These are phyloP conservation scores for Cromileptes altivelis DNA, from an alignment of 2,113 vertebrate genomes.

Conservation along the genomic window DNA sequence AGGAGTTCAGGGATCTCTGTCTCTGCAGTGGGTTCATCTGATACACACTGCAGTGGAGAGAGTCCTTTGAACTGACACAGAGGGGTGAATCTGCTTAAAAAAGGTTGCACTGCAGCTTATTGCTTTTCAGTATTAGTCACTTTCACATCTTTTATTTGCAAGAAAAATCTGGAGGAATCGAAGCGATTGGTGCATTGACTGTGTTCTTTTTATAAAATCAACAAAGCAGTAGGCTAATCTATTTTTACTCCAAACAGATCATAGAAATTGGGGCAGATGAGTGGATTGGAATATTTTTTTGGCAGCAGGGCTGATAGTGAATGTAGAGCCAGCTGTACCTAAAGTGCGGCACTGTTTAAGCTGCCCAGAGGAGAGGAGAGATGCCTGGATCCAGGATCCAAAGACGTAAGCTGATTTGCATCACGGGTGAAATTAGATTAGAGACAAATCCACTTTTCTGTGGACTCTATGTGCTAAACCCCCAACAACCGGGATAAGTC, in stretches of 20 bases:
- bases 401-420: conserved; percentile 77
- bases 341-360: conserved; percentile 48
- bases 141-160: neutral
- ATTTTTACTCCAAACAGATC: conserved; percentile 59
- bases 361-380: conserved; percentile 56
- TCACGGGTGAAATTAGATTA: conserved; percentile 81
- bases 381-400: conserved; percentile 63
- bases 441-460: conserved; percentile 78
- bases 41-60: conserved; percentile 36
- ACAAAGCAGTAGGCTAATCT: conserved; percentile 42
- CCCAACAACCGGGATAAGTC: conserved; percentile 43
- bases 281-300: conserved; percentile 40
- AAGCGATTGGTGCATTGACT: conserved; percentile 8
- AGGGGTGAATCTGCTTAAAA: neutral
- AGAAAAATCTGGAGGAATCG: neutral
- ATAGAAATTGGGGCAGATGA: conserved; percentile 66
- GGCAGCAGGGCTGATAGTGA: conserved; percentile 27
- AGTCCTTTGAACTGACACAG: conserved; percentile 12
- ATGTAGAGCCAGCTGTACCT: conserved; percentile 27
- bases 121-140: neutral
- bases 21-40: conserved; percentile 37
- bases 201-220: conserved; percentile 20
- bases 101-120: neutral
- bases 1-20: conserved; percentile 42
- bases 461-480: conserved; percentile 58